Conservation (phyloP, 1,140 invertebrate species). For the Leptestheria dahalacensis region DNA sequence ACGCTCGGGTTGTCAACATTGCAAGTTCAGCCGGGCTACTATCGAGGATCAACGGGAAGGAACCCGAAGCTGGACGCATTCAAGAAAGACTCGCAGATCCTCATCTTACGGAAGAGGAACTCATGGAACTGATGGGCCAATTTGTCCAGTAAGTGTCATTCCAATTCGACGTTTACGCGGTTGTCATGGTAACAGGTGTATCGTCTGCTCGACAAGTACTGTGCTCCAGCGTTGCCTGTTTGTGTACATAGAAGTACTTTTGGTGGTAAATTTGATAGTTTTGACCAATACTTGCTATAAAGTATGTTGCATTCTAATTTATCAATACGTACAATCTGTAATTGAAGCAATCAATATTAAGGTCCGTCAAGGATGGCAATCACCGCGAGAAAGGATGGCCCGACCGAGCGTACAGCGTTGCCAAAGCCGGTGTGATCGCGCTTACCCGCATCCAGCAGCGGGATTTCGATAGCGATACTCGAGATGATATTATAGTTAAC, state of each 20-base stretch:
- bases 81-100: slow-evolving; percentile 35
- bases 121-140: slow-evolving; percentile 42
- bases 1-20: slow-evolving; percentile 55
- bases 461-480: slow-evolving; percentile 32
- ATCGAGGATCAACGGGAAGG: slow-evolving; percentile 31
- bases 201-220: no score
- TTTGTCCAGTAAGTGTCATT: slow-evolving; percentile 43
- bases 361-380: slow-evolving; percentile 36
- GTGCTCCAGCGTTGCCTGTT: no score
- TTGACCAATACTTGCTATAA: no score
- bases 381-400: slow-evolving; percentile 42
- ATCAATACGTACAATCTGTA: no score
- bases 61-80: slow-evolving; percentile 23
- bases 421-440: slow-evolving; percentile 47
- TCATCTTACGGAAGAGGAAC: slow-evolving; percentile 36
- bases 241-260: no score
- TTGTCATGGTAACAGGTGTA: no score
- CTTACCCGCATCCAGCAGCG: slow-evolving; percentile 46
- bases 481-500: slow-evolving; percentile 45
- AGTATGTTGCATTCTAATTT: no score
- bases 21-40: slow-evolving; percentile 49
- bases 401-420: slow-evolving; percentile 42
- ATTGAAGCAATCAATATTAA: no score
- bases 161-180: no score
- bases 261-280: no score